These are phyloP conservation scores for Euphydryas editha DNA, from an alignment of 2,888 invertebrate genomes.

Conservation along the genomic window DNA sequence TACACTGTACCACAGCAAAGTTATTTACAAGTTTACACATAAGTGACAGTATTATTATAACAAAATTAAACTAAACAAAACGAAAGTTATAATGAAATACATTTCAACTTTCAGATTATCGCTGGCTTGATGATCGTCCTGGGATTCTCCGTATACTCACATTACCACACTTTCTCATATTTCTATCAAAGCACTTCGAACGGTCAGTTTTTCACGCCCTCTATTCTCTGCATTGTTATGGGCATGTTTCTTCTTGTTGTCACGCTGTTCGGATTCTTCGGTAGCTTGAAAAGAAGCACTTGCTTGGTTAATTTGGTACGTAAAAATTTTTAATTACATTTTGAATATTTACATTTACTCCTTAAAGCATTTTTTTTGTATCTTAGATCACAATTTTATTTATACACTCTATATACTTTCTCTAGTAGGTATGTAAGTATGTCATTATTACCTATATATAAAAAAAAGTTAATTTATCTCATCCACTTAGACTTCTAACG, in stretches of 20 bases:
- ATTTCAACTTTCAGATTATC: slow-evolving; percentile 60
- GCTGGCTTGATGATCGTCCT: slow-evolving; percentile 70
- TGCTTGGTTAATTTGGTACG: slow-evolving; percentile 85
- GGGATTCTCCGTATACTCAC: slow-evolving; percentile 72
- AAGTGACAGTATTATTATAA: too few species aligned
- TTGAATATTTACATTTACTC: background rate
- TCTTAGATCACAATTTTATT: too few species aligned
- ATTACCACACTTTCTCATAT: slow-evolving; percentile 68
- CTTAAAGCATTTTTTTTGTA: background rate
- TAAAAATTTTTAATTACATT: background rate
- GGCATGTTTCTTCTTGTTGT: slow-evolving; percentile 89
- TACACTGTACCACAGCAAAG: too few species aligned
- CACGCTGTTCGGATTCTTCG: slow-evolving; percentile 92
- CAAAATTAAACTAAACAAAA: too few species aligned
- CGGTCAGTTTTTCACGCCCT: slow-evolving; percentile 87
- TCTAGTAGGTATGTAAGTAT: too few species aligned
- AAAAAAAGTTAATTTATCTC: too few species aligned
- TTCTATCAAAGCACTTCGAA: slow-evolving; percentile 64
- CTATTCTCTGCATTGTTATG: slow-evolving; percentile 89
- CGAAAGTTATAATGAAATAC: background rate
- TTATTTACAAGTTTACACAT: too few species aligned
- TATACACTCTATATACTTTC: too few species aligned
- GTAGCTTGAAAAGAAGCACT: slow-evolving; percentile 91
- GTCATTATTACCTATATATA: too few species aligned
- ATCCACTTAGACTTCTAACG: too few species aligned